phyloP scores from a whole-genome alignment of 2,113 vertebrate species.

The Pluvialis apricaria region DNA sequence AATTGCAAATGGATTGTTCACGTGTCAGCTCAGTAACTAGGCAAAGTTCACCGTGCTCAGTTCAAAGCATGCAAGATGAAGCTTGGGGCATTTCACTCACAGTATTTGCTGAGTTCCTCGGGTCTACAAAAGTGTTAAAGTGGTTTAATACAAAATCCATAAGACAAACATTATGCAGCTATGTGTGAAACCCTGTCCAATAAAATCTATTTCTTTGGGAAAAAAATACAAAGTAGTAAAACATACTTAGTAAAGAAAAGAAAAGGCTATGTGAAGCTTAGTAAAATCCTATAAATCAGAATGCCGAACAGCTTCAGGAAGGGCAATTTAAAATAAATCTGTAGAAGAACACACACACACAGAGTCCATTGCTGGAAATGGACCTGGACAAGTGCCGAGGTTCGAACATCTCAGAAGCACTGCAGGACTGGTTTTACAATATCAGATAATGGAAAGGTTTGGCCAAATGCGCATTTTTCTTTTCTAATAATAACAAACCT shows the following conservation, averaged over 20 bases:
- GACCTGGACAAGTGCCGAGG: background rate
- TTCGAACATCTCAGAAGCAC: background rate
- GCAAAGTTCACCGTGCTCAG: background rate
- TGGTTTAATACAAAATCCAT: constrained; percentile 49
- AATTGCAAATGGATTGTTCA: constrained; percentile 47
- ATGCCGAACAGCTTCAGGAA: background rate
- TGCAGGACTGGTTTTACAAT: background rate
- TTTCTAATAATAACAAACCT: background rate
- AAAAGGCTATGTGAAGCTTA: constrained; percentile 29
- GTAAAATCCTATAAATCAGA: constrained; percentile 43
- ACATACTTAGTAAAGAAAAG: constrained; percentile 30
- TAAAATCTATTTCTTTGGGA: constrained; percentile 2
- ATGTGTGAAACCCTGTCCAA: background rate
- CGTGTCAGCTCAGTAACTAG: constrained; percentile 32
- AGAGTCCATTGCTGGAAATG: constrained; percentile 4
- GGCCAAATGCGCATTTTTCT: constrained; percentile 2
- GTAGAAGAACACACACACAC: background rate
- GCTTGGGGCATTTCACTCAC: constrained; percentile 20
- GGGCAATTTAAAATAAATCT: constrained; percentile 25
- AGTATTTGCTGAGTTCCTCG: constrained; percentile 12
- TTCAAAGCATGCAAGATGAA: background rate
- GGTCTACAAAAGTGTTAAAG: constrained; percentile 46
- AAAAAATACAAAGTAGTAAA: constrained; percentile 43
- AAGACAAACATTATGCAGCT: constrained; percentile 1
- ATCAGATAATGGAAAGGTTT: constrained; percentile 17